phyloP scores from a whole-genome alignment of 1,140 invertebrate species.

The Calosoma granatense region DNA sequence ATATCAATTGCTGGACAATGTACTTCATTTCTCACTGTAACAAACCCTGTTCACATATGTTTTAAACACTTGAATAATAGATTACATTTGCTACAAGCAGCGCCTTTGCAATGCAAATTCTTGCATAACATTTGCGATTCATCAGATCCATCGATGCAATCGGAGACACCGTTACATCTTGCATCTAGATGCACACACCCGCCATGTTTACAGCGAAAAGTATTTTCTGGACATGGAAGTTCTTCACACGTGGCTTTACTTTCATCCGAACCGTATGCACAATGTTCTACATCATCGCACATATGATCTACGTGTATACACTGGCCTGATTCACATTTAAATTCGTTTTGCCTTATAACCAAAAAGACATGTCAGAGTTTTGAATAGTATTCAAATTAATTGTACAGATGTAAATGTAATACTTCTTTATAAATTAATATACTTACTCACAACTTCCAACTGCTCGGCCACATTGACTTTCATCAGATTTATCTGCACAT shows the following conservation, averaged over 20 bases:
- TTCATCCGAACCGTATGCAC: constrained; percentile 53
- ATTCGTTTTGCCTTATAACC: constrained; percentile 29
- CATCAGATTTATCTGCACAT: constrained; percentile 16
- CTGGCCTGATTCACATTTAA: constrained; percentile 43
- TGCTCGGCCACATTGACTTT: constrained; percentile 14
- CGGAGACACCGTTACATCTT: constrained; percentile 38
- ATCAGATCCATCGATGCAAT: constrained; percentile 53
- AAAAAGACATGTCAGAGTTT: too few species aligned
- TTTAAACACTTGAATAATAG: not conserved
- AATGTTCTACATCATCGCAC: constrained; percentile 50
- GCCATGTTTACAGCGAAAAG: constrained; percentile 42
- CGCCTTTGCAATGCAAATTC: constrained; percentile 10
- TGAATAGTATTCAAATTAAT: not conserved
- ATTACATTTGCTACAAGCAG: constrained; percentile 7
- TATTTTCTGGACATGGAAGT: constrained; percentile 29
- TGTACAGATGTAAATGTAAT: too few species aligned
- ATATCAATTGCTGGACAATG: constrained; percentile 14
- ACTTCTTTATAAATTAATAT: not conserved
- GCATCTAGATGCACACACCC: constrained; percentile 36
- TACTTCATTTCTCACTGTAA: not conserved
- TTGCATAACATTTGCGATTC: constrained; percentile 32
- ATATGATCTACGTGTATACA: constrained; percentile 42
- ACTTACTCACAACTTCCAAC: constrained; percentile 11
- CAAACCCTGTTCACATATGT: not conserved
- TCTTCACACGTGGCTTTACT: constrained; percentile 31